Base-by-base conservation (phyloP, 2,113 vertebrate species). In the Otocyon megalotis region DNA sequence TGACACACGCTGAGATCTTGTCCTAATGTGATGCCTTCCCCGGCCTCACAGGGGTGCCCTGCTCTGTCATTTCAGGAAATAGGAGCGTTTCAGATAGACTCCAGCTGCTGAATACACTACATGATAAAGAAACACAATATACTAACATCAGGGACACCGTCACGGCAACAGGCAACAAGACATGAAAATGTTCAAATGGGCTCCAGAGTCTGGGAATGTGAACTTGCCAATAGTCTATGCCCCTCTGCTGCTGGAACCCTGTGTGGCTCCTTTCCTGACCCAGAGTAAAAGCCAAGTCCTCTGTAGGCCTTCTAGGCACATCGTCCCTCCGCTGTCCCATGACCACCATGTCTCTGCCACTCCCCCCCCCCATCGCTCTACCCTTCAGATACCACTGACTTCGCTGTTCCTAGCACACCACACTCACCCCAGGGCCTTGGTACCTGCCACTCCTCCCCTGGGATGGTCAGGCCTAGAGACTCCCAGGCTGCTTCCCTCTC, bases 161-260 rank as follows among this genome's bases (percentile, higher is more conserved):
- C 6, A 20, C 15, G 22, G 53, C 53, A 3, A 14, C 10, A 3
- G 3, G 65, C 30, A 35, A 24, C 15, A 9, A 8, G 1, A 8
- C 2, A 0, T 0, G 0, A 48, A 8, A 65, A 50, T 63, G 2
- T 32, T 3, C 1, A 8, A 8, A 8, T 3, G 62, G 4, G 1
- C 16, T 53, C 50, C 16, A 12, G 62, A 13, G 48, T 15, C 4
- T 2, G 63, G 22, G 14, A 2, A 20, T 0, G 17, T 35, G 53
- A 50, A 2, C 24, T 30, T 4, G 17, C 12, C 77, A n/a, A 2
- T 0, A 2, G 16, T 43, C 3, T 15, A 2, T 0, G 0, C 32
- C 5, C 2, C 28, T 26, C 50, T 28, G 48, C 54, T 50, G 63
- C 35, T 13, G 6, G 37, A 58, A 22, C 22, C 15, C 62, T 11